Evolutionary conservation across 2,888 invertebrate species (phyloP), one percentile per base, ranked within the genome.

Genomic region (Pseudanteris insignis): DNA sequence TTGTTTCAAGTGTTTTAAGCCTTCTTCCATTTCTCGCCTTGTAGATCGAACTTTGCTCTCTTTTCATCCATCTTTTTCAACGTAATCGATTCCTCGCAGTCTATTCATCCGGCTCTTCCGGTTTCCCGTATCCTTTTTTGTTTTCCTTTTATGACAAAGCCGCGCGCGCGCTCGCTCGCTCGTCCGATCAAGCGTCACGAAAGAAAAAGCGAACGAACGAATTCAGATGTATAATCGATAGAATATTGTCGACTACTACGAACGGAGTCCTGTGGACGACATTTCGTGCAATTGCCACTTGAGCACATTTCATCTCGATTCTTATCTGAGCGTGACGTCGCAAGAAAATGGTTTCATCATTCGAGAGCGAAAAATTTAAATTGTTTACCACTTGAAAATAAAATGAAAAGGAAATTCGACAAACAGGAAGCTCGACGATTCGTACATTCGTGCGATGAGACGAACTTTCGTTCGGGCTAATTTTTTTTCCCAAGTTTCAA

Each of bases 211-310:
- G 50, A 57, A 40, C 46, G 50, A 63, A 63, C 57, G 46, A 55
- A 54, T 46, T 64, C 40, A 66, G 55, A 61, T 68, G 63, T 69
- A 65, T 72, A 72, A 71, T 68, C 68, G 69, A 64, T 53, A 32
- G 61, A 63, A 65, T 57, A 55, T 60, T 51, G 53, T 38, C 55
- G 51, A 38, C 50, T 55, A 66, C 47, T 61, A 47, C 63, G 6
- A 6, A 38, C 50, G 47, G 53, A 59, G 53, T 53, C 47, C 68
- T 72, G 70, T 43, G 60, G 63, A 68, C 70, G 72, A 72, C 71
- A 66, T 58, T 59, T 70, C 62, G 46, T 62, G 58, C 71, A 65
- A 71, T 72, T 68, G 68, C 65, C 61, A 66, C 60, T 65, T 62
- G 58, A 64, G 40, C 38, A 63, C 58, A 55, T 58, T 63, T 61